These are phyloP conservation scores for Habrosyne pyritoides DNA, from an alignment of 2,888 invertebrate genomes.

Conservation along the genomic window DNA sequence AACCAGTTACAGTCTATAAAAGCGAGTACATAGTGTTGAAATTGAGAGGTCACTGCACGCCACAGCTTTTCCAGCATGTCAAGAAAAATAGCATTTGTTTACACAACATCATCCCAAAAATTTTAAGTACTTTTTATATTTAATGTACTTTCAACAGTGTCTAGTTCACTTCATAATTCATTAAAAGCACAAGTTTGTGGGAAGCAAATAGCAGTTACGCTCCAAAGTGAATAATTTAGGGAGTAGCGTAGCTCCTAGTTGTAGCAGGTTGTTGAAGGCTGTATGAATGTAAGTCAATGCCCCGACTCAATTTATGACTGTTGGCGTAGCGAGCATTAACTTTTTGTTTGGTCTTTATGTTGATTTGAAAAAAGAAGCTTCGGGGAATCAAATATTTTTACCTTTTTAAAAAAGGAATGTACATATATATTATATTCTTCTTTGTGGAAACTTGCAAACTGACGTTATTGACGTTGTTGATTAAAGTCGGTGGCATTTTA, in stretches of 20 bases:
- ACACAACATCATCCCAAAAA: not conserved
- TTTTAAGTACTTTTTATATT: not conserved
- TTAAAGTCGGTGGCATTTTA: no score
- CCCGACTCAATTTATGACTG: not conserved
- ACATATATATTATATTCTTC: no score
- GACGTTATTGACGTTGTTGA: no score
- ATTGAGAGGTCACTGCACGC: not conserved
- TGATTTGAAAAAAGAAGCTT: not conserved
- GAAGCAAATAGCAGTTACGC: conserved; percentile 7
- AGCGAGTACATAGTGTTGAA: not conserved
- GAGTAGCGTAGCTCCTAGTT: conserved; percentile 2
- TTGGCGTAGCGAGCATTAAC: not conserved
- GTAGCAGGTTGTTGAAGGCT: not conserved
- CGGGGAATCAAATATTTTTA: not conserved
- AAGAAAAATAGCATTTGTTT: not conserved
- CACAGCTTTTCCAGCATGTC: not conserved
- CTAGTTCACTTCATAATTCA: conserved; percentile 6
- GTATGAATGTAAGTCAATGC: conserved; percentile 4
- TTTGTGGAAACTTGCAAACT: no score
- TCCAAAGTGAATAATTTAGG: not conserved
- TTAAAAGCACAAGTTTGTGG: conserved; percentile 7
- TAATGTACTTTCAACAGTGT: not conserved
- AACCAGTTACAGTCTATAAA: not conserved
- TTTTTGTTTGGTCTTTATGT: not conserved
- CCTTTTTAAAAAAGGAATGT: no score